Base-by-base conservation (phyloP, 2,888 invertebrate species). In the Calephelis perditalis region DNA sequence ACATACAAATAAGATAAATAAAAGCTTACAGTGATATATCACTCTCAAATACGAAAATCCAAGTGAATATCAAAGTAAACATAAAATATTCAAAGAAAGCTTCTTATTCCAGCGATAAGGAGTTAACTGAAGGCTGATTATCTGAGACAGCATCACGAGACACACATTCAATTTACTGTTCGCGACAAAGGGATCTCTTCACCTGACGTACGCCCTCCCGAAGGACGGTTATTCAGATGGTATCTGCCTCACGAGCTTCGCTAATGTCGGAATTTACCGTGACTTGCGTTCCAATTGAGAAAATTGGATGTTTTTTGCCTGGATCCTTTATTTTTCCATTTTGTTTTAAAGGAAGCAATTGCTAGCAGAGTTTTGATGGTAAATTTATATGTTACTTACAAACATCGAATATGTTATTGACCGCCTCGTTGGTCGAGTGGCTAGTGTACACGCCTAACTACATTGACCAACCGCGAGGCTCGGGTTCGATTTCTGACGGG, bases 101-200 rank as follows among this genome's bases (percentile, higher is more conserved):
- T 54, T 54, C 52, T 35, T 35, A 54, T 54, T 52, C n/a, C 52
- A 26, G 26, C 52, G 52, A 36, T 36, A 54, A 54, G 52, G 36
- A 54, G 36, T 54, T 5, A 54, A 54, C 52, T 54, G 52, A 35
- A 54, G 36, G 52, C 52, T 54, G 52, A 54, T 54, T 54, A 54
- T 54, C 52, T 35, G 52, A 26, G 52, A 36, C 52, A 10, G 52
- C 52, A 54, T 54, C 52, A 54, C 52, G 52, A 54, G 35, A 54
- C 52, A 54, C 52, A 54, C 52, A 54, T 54, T 54, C 52, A 54
- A 54, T 54, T 54, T 54, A 54, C 52, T 54, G 52, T 11, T n/a
- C 36, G 8, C 52, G 36, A 54, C 52, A 52, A 52, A 52, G 35
- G 52, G 52, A 52, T 52, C 35, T 49, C 49, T 49, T 35, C 52